Percentiles rank a stretch among this genome's conserved stretches.
Evolutionary conservation across 2,888 invertebrate genomes (phyloP).

Genomic region (Pandemis cinnamomeana): DNA sequence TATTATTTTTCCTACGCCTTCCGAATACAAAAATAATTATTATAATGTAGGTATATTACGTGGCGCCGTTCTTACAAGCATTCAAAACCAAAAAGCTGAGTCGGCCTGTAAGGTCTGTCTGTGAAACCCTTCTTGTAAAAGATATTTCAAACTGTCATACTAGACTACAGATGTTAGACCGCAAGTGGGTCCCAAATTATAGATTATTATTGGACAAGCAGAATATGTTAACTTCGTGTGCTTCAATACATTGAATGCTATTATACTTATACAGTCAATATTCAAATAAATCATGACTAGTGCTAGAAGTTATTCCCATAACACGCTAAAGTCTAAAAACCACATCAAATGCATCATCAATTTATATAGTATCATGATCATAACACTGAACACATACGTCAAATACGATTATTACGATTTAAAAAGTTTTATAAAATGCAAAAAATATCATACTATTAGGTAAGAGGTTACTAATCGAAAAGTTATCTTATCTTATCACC

Average conservation of each 20-base stretch:
- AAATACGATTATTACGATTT: slow-evolving; percentile 9
- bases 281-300: slow-evolving; percentile 53
- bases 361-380: slow-evolving; percentile 8
- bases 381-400: slow-evolving; percentile 14
- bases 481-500: background rate
- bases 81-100: background rate
- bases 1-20: background rate
- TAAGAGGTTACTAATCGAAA: background rate
- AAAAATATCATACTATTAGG: background rate
- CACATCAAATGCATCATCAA: slow-evolving; percentile 22
- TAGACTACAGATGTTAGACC: too few relatives aligned
- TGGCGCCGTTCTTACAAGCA: background rate
- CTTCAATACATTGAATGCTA: background rate
- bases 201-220: background rate
- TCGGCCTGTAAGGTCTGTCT: background rate
- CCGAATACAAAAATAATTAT: background rate
- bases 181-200: too few relatives aligned
- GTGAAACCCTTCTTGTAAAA: too few relatives aligned
- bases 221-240: background rate
- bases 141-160: too few relatives aligned
- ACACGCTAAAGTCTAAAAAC: slow-evolving; percentile 7
- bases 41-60: background rate
- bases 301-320: slow-evolving; percentile 47
- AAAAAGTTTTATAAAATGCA: slow-evolving; percentile 8
- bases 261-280: background rate